Evolutionary conservation across 2,888 invertebrate species (phyloP), one percentile per base, ranked within the genome.

Genomic region (Callyntrura guangdongensis): DNA sequence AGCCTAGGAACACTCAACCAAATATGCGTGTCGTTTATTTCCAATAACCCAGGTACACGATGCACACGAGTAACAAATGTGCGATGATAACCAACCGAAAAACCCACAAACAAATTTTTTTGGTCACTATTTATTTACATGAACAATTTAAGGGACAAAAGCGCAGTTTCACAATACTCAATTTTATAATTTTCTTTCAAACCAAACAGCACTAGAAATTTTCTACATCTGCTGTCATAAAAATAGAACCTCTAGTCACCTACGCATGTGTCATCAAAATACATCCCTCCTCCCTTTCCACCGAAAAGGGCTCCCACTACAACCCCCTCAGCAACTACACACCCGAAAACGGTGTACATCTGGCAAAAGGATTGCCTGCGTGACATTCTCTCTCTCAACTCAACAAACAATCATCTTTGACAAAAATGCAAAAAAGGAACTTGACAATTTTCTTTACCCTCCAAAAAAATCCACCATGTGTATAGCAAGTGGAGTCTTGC

Each of bases 341-440:
- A n/a, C 2, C 12, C n/a, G 17, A 79, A 36, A 25, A 72, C 17
- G 8, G 56, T 36, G 79, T 12, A 25, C 17, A 64, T 36, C 36
- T 36, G 36, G 36, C 6, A 20, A 79, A 17, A 27, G 69, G 56
- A n/a, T n/a, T n/a, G n/a, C n/a, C 56, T 53, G 84, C 84, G 69
- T 69, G 59, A 61, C 64, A 82, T 9, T 82, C 47, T 74, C 17
- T 72, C 47, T 47, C 47, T 47, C 47, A 22, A 47, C 64, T 67
- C 36, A 36, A 53, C 56, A n/a, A 86, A 67, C 53, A 67, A 79
- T 79, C 49, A 67, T 79, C 56, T 82, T 82, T 83, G 59, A 83
- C 82, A 89, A 89, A 87, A 89, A 83, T 84, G 84, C 84, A 85
- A 83, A 89, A 59, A 89, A 77, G 89, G 89, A 89, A 89, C 89